Percentiles rank a stretch among this genome's conserved stretches.
Conservation (phyloP, 2,888 invertebrate species). For the Synanthedon vespiformis region DNA sequence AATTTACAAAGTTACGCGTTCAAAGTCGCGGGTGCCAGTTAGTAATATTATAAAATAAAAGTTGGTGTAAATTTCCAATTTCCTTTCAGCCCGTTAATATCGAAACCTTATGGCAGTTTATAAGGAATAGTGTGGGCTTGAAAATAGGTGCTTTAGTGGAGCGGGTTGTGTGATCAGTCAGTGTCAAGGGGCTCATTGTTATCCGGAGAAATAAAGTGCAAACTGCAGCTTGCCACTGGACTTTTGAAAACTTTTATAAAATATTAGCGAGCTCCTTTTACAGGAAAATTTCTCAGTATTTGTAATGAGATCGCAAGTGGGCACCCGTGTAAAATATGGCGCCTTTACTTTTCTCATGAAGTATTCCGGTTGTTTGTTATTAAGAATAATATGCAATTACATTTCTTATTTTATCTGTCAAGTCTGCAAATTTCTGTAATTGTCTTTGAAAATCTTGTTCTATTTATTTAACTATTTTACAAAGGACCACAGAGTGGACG, state of each 20-base stretch:
- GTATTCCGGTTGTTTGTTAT: too few species aligned
- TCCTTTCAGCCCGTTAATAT: background rate
- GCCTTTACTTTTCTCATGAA: too few species aligned
- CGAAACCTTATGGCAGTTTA: background rate
- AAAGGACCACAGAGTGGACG: too few species aligned
- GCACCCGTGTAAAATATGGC: slow-evolving; percentile 7
- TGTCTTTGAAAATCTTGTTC: too few species aligned
- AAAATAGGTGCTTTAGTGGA: background rate
- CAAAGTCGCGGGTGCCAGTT: too few species aligned
- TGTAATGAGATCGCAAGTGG: slow-evolving; percentile 8
- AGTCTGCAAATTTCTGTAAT: too few species aligned
- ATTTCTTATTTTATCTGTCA: too few species aligned
- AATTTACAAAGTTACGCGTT: too few species aligned
- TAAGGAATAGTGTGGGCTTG: background rate
- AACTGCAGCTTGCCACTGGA: slow-evolving; percentile 5
- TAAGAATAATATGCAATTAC: too few species aligned
- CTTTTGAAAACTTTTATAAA: slow-evolving; percentile 39
- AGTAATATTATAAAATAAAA: background rate
- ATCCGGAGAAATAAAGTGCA: slow-evolving; percentile 44
- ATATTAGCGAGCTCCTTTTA: slow-evolving; percentile 24
- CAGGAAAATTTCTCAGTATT: background rate
- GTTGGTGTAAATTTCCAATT: background rate
- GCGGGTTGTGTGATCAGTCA: slow-evolving; percentile 36
- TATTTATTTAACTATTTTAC: too few species aligned
- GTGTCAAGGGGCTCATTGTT: slow-evolving; percentile 49